phyloP scores from a whole-genome alignment of 2,888 invertebrate species.

The Lasioglossum marginatum region DNA sequence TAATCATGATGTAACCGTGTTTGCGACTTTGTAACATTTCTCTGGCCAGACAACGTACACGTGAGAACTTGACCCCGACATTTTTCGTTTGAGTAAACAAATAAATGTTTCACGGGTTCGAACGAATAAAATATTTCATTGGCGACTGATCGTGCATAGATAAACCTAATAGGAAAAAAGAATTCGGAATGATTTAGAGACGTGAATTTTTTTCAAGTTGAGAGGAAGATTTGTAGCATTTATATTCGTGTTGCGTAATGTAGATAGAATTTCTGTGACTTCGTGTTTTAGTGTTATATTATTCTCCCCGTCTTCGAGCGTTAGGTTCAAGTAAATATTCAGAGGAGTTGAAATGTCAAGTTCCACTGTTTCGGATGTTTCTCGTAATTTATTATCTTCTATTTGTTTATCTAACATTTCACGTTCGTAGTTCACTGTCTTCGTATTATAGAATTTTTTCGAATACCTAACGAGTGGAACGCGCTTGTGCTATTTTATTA shows the following conservation, averaged over 20 bases:
- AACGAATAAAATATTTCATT: not conserved
- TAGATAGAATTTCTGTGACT: not conserved
- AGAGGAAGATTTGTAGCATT: constrained; percentile 14
- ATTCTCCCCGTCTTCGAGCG: not conserved
- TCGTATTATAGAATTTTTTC: not conserved
- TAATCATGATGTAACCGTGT: not conserved
- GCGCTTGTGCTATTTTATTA: not conserved
- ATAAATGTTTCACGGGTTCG: not conserved
- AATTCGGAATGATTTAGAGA: not conserved
- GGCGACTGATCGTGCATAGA: not conserved
- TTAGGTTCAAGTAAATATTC: not conserved
- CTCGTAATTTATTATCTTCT: not conserved
- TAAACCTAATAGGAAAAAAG: not conserved
- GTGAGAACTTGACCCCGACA: not conserved
- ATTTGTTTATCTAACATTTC: not conserved
- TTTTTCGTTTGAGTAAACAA: not conserved
- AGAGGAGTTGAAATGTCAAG: not conserved
- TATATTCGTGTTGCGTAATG: not conserved
- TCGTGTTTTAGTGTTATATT: not conserved
- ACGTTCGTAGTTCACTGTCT: not conserved
- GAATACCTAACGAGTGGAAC: not conserved
- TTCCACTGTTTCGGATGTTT: not conserved
- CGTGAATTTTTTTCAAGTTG: not conserved
- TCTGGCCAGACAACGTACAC: not conserved
- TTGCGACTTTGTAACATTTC: constrained; percentile 5